These are phyloP conservation scores for Chironomus tepperi DNA, from an alignment of 1,140 invertebrate species.

Conservation along the genomic window DNA sequence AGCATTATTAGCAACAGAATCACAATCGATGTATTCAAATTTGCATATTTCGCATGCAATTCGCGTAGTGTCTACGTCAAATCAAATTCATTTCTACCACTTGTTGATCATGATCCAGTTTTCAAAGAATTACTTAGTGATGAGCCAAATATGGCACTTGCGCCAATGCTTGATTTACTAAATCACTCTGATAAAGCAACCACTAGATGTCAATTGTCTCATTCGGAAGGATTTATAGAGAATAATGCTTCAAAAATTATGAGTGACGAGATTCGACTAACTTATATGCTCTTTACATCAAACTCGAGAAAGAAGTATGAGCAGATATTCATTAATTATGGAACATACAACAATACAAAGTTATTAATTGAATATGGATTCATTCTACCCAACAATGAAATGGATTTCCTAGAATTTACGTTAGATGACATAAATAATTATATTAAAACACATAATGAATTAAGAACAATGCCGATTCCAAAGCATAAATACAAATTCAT, in stretches of 20 bases:
- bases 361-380: constrained; percentile 70
- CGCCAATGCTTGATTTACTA: constrained; percentile 69
- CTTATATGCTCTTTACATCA: constrained; percentile 47
- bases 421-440: constrained; percentile 41
- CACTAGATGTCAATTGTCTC: constrained; percentile 42
- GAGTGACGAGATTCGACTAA: constrained; percentile 30
- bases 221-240: constrained; percentile 28
- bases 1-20: constrained; percentile 40
- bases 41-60: constrained; percentile 65
- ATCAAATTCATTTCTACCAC: background rate
- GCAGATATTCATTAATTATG: constrained; percentile 71
- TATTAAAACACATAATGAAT: constrained; percentile 33
- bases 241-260: constrained; percentile 31
- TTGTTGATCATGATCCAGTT: constrained; percentile 33
- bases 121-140: constrained; percentile 39
- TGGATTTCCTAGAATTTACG: constrained; percentile 49
- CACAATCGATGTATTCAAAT: constrained; percentile 41
- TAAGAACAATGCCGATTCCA: constrained; percentile 32
- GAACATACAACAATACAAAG: constrained; percentile 55
- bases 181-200: constrained; percentile 56
- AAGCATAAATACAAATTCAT: constrained; percentile 45
- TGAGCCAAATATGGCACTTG: constrained; percentile 54
- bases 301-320: constrained; percentile 42
- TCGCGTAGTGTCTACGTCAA: constrained; percentile 57
- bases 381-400: constrained; percentile 49